Conservation (phyloP, 2,888 invertebrate genomes). For the Proisotoma minuta region DNA sequence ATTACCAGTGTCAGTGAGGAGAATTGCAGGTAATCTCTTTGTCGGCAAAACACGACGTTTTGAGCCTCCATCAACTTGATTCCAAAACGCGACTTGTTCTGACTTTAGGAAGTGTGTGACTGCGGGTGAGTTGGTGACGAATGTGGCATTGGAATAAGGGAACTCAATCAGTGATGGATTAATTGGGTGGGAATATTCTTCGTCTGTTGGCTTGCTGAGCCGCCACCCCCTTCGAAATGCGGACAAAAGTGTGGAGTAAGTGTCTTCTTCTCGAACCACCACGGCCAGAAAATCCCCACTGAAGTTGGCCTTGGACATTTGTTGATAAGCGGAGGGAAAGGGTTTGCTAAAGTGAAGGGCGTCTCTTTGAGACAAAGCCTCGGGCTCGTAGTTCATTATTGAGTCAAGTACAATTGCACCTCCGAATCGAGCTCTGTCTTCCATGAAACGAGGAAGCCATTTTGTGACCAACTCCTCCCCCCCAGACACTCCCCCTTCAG, state of each 20-base stretch:
- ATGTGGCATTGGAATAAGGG: conserved; percentile 9
- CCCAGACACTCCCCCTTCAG: not conserved
- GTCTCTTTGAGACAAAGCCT: conserved; percentile 8
- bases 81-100: conserved; percentile 49
- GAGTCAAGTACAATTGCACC: conserved; percentile 48
- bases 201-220: not conserved
- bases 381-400: conserved; percentile 45
- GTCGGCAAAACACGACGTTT: conserved; percentile 25
- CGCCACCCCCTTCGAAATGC: conserved; percentile 31
- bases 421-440: conserved; percentile 31
- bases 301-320: conserved; percentile 18
- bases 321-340: conserved; percentile 32
- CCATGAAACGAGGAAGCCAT: conserved; percentile 22
- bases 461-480: not conserved
- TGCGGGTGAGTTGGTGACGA: conserved; percentile 11
- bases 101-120: conserved; percentile 46
- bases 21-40: not conserved
- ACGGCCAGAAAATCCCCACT: conserved; percentile 47
- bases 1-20: conserved; percentile 7
- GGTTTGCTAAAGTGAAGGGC: not conserved
- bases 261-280: conserved; percentile 40
- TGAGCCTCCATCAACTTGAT: conserved; percentile 31
- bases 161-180: conserved; percentile 34
- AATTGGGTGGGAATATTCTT: not conserved
- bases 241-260: conserved; percentile 38